Evolutionary conservation across 2,113 vertebrate species (phyloP).

Genomic region (Malurus alboscapulatus): DNA sequence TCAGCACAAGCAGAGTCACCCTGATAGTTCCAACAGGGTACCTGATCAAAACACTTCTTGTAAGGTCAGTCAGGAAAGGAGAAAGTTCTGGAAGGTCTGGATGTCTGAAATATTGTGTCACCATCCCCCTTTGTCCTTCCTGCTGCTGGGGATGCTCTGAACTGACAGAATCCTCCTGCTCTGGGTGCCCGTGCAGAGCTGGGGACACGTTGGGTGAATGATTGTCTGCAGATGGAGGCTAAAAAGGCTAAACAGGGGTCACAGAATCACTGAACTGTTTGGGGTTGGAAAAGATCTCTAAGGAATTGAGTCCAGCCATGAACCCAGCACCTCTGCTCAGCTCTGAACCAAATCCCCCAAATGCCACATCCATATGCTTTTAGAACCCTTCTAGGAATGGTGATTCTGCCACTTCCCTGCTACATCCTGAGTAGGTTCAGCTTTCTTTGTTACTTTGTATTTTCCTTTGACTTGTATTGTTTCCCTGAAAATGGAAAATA

Average conservation of each 20-base stretch:
- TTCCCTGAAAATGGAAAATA: neutral
- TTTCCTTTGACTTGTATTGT: neutral
- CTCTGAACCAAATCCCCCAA: neutral
- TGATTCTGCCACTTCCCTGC: neutral
- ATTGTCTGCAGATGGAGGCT: neutral
- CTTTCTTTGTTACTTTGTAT: neutral
- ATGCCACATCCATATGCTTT: neutral
- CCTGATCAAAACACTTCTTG: neutral
- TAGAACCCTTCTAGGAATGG: neutral
- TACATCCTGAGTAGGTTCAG: neutral
- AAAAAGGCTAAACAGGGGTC: neutral
- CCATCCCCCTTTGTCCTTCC: neutral
- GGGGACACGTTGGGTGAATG: neutral
- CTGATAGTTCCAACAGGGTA: fast-evolving
- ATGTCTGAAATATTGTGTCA: neutral
- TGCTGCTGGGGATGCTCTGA: neutral
- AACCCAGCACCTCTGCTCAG: neutral
- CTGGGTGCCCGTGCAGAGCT: neutral
- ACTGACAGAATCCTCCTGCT: neutral
- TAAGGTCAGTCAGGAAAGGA: neutral
- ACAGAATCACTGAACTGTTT: too few relatives aligned
- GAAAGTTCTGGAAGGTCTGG: neutral
- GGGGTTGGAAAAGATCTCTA: neutral
- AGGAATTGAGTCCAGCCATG: neutral
- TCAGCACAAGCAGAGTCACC: fast-evolving